These are phyloP conservation scores for Schizotus pectinicornis DNA, from an alignment of 2,888 invertebrate species.

Conservation along the genomic window DNA sequence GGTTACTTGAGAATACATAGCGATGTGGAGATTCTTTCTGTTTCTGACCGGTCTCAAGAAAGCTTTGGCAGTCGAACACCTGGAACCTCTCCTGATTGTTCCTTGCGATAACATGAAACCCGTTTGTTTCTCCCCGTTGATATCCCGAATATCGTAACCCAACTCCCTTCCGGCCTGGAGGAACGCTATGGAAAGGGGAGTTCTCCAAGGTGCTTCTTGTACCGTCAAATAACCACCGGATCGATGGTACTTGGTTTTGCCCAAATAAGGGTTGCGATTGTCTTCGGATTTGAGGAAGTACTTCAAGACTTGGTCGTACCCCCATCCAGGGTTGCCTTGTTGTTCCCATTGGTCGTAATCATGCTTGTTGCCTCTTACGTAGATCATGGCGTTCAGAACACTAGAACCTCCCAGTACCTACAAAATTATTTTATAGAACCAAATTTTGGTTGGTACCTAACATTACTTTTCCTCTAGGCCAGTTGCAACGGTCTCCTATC, in stretches of 20 bases:
- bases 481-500: slow-evolving; percentile 86
- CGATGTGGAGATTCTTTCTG: slow-evolving; percentile 78
- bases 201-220: slow-evolving; percentile 84
- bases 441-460: background rate
- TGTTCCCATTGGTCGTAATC: slow-evolving; percentile 90
- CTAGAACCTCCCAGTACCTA: slow-evolving; percentile 81
- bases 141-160: slow-evolving; percentile 81
- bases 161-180: slow-evolving; percentile 82
- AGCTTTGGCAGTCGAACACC: slow-evolving; percentile 89
- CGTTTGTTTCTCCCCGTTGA: slow-evolving; percentile 82
- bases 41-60: slow-evolving; percentile 82
- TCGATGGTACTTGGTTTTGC: slow-evolving; percentile 75
- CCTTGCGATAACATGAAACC: slow-evolving; percentile 89
- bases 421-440: slow-evolving; percentile 8
- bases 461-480: slow-evolving; percentile 85
- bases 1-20: slow-evolving; percentile 74
- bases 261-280: slow-evolving; percentile 82
- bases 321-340: slow-evolving; percentile 87
- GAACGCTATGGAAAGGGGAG: slow-evolving; percentile 82
- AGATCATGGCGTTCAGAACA: slow-evolving; percentile 90
- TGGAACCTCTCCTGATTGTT: slow-evolving; percentile 75
- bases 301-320: slow-evolving; percentile 78
- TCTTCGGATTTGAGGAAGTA: slow-evolving; percentile 90
- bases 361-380: slow-evolving; percentile 83
- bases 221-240: slow-evolving; percentile 83